A percentile compares a stretch with the other conserved stretches of the same genome.
phyloP scores from a whole-genome alignment of 2,888 invertebrate genomes.

The Diabrotica balteata region DNA sequence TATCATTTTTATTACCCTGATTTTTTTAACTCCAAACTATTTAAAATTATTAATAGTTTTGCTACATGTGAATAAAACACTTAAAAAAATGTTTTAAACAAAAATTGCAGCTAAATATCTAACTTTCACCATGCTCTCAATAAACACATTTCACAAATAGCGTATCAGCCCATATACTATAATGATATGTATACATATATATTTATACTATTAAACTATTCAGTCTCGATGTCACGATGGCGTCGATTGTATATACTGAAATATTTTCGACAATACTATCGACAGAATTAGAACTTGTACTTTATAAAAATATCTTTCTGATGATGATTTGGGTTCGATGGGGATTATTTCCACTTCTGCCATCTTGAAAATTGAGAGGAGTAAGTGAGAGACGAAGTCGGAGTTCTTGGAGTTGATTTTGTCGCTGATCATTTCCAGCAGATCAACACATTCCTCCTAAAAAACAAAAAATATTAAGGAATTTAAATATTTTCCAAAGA shows the following conservation, averaged over 20 bases:
- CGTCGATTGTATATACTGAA: conserved; percentile 35
- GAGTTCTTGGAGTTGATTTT: conserved; percentile 86
- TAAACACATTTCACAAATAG: conserved; percentile 23
- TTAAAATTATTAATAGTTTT: no score
- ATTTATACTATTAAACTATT: conserved; percentile 24
- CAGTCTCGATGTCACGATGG: conserved; percentile 56
- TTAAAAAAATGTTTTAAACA: no score
- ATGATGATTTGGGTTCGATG: conserved; percentile 70
- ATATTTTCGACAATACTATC: conserved; percentile 38
- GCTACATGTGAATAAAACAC: no score
- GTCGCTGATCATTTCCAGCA: conserved; percentile 80
- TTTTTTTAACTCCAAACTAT: no score
- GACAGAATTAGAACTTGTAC: conserved; percentile 41
- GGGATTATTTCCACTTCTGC: conserved; percentile 89
- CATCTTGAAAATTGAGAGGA: conserved; percentile 90
- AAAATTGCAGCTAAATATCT: no score
- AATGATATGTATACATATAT: conserved; percentile 39
- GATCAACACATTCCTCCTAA: conserved; percentile 85
- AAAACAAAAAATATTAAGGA: conserved; percentile 47
- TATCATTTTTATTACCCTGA: no score
- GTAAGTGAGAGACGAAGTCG: conserved; percentile 84
- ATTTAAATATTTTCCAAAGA: neutral
- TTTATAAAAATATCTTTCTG: conserved; percentile 30
- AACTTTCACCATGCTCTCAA: conserved; percentile 18
- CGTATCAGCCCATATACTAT: conserved; percentile 27